A percentile compares a stretch with the other conserved stretches of the same genome.
These are phyloP conservation scores for Stomorhina lunata DNA, from an alignment of 2,888 invertebrate genomes.

Conservation along the genomic window DNA sequence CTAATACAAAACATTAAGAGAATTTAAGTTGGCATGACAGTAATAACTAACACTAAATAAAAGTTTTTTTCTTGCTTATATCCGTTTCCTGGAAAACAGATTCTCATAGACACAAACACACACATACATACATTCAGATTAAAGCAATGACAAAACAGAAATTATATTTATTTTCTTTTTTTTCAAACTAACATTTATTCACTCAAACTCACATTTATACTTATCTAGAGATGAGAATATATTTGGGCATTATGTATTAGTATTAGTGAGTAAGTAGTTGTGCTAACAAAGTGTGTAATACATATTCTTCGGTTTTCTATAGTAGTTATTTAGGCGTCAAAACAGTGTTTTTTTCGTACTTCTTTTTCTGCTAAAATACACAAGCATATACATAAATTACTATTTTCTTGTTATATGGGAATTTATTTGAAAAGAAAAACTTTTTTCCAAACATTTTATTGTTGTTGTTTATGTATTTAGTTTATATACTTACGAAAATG, in stretches of 20 bases:
- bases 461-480: conserved; percentile 41
- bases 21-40: conserved; percentile 56
- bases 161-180: background rate
- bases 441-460: conserved; percentile 34
- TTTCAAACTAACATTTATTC: background rate
- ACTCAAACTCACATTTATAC: background rate
- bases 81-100: conserved; percentile 38
- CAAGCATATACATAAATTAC: conserved; percentile 11
- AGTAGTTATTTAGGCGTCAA: conserved; percentile 55
- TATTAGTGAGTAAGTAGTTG: conserved; percentile 6
- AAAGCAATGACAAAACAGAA: conserved; percentile 23
- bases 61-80: conserved; percentile 45
- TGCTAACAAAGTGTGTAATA: too few species aligned
- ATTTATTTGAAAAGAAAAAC: conserved; percentile 46
- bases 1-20: conserved; percentile 44
- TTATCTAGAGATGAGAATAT: too few species aligned
- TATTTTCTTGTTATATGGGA: conserved; percentile 1
- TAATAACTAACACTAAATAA: conserved; percentile 52
- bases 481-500: conserved; percentile 8
- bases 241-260: background rate
- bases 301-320: background rate
- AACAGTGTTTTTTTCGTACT: conserved; percentile 26
- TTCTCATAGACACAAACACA: background rate
- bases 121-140: background rate
- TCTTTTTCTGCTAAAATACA: conserved; percentile 34